A percentile compares a stretch with the other conserved stretches of the same genome.
These are phyloP conservation scores for Myiagra hebetior DNA, from an alignment of 2,113 vertebrate genomes.

Conservation along the genomic window DNA sequence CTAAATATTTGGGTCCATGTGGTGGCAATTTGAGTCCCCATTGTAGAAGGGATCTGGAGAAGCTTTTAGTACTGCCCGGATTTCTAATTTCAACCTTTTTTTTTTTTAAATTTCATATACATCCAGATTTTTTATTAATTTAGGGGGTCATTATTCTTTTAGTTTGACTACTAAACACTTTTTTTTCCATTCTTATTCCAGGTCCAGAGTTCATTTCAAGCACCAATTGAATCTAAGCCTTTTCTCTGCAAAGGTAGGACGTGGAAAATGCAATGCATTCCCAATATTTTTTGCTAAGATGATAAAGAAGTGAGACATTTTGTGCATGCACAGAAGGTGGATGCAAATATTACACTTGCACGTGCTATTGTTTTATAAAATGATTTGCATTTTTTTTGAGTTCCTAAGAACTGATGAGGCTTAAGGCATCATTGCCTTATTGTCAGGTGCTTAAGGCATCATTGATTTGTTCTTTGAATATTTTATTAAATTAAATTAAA, in stretches of 20 bases:
- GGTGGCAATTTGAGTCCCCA: constrained; percentile 9
- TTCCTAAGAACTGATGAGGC: background rate
- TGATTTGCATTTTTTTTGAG: background rate
- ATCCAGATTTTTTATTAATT: background rate
- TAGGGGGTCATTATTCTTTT: background rate
- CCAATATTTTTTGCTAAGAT: background rate
- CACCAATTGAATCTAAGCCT: background rate
- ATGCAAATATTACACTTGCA: background rate
- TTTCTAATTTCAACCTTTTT: background rate
- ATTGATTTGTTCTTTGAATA: background rate
- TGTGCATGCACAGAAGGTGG: background rate
- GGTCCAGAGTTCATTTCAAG: background rate
- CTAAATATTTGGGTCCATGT: constrained; percentile 50
- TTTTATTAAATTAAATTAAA: background rate
- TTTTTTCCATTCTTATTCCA: background rate
- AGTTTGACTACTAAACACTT: background rate
- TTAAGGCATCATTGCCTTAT: no score
- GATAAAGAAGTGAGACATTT: background rate
- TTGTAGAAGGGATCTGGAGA: background rate
- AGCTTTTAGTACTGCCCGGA: background rate
- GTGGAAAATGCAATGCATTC: background rate
- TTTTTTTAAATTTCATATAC: background rate
- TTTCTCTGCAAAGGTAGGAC: background rate
- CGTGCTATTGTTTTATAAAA: background rate
- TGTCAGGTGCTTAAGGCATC: background rate